These are phyloP conservation scores for Dryomyza anilis DNA, from an alignment of 2,888 invertebrate genomes.

Conservation along the genomic window DNA sequence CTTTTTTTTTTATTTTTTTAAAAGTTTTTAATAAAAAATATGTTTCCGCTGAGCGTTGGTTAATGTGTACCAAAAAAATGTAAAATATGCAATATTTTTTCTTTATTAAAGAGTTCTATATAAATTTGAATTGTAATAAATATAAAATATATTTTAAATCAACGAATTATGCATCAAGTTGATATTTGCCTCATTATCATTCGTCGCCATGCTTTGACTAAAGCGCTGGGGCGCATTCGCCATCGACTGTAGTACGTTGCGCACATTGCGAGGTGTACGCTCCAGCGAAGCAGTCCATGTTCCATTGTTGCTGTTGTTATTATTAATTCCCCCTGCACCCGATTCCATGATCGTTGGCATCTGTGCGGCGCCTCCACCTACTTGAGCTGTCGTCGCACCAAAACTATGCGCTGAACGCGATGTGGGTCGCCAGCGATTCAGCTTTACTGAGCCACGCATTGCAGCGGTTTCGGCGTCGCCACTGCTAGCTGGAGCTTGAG, in stretches of 20 bases:
- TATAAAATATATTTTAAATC: slow-evolving; percentile 32
- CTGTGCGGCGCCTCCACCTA: slow-evolving; percentile 30
- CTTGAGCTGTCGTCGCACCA: slow-evolving; percentile 25
- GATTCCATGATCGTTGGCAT: slow-evolving; percentile 41
- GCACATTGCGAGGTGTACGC: slow-evolving; percentile 45
- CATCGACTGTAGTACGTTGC: slow-evolving; percentile 54
- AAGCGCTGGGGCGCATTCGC: slow-evolving; percentile 48
- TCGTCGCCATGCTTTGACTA: slow-evolving; percentile 36
- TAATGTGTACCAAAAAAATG: too few relatives aligned
- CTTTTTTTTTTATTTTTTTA: neutral
- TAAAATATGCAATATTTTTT: neutral
- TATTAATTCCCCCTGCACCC: slow-evolving; percentile 24
- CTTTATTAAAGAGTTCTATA: neutral
- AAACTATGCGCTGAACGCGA: slow-evolving; percentile 58
- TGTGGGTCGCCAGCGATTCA: slow-evolving; percentile 58
- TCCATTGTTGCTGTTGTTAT: slow-evolving; percentile 27
- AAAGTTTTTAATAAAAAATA: neutral
- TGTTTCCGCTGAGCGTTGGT: too few relatives aligned
- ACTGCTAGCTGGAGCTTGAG: too few relatives aligned
- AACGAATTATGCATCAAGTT: slow-evolving; percentile 55
- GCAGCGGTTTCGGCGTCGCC: neutral
- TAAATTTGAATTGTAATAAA: neutral
- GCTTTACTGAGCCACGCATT: slow-evolving; percentile 44
- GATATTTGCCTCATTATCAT: slow-evolving; percentile 50
- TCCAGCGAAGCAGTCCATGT: slow-evolving; percentile 51